Percentiles rank a stretch among this genome's conserved stretches.
Evolutionary conservation across 2,888 invertebrate species (phyloP).

Genomic region (Penaeus monodon): DNA sequence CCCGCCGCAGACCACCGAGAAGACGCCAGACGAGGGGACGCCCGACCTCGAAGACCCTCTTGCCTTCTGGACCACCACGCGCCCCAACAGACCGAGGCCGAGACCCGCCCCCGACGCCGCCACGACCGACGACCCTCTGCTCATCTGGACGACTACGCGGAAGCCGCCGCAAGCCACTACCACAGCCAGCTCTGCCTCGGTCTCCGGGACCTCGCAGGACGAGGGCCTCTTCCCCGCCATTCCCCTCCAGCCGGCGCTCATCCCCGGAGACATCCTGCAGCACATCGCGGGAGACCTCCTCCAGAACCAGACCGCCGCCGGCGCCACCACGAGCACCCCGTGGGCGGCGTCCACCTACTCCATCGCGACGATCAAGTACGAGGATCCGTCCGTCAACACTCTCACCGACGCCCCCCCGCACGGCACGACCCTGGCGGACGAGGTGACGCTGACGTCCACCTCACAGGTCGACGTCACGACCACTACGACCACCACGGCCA

Average conservation of each 20-base stretch:
- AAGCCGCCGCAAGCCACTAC: neutral
- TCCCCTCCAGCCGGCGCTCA: constrained; percentile 25
- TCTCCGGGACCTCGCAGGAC: neutral
- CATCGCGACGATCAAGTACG: constrained; percentile 35
- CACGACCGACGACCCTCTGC: neutral
- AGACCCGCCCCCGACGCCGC: constrained; percentile 13
- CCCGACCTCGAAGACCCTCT: constrained; percentile 42
- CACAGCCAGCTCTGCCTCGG: neutral
- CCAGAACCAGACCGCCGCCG: neutral
- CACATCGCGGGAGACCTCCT: constrained; percentile 37
- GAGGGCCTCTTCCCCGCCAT: neutral
- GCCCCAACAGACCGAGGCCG: constrained; percentile 15
- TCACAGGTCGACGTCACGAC: constrained; percentile 1
- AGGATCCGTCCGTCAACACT: constrained; percentile 45
- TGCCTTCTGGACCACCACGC: constrained; percentile 61
- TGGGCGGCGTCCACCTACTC: constrained; percentile 55
- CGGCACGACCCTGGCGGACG: neutral
- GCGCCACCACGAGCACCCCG: neutral
- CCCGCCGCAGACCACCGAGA: neutral
- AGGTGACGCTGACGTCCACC: constrained; percentile 2
- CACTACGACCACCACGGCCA: constrained; percentile 28
- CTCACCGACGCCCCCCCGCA: neutral
- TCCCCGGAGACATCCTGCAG: constrained; percentile 43
- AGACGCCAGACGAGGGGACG: neutral
- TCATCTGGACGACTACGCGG: constrained; percentile 48